phyloP scores from a whole-genome alignment of 2,113 vertebrate species.

The Phycodurus eques region DNA sequence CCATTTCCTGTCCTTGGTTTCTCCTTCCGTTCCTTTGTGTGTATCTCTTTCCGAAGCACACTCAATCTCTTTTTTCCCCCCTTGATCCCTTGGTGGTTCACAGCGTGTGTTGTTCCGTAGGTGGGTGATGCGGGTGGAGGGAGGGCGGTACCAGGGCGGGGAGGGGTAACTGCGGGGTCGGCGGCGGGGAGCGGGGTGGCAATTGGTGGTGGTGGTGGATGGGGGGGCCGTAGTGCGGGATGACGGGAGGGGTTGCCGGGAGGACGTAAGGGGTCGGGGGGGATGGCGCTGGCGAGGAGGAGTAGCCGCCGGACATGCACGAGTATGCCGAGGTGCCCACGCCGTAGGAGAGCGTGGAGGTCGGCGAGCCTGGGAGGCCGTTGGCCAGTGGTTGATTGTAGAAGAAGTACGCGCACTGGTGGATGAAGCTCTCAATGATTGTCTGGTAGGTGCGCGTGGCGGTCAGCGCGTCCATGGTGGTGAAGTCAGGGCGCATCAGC shows the following conservation, averaged over 20 bases:
- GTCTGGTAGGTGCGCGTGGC: conserved; percentile 94
- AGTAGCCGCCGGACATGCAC: conserved; percentile 65
- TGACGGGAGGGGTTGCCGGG: conserved; percentile 67
- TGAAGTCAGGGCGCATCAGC: conserved; percentile 90
- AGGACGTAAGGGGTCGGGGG: conserved; percentile 55
- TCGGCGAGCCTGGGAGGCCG: conserved; percentile 71
- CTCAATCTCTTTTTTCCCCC: conserved; percentile 26
- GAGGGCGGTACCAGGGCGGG: conserved; percentile 74
- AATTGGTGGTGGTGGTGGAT: conserved; percentile 67
- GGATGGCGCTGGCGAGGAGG: conserved; percentile 54
- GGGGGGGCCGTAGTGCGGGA: conserved; percentile 63
- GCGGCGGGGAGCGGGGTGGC: conserved; percentile 78
- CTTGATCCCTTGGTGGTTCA: conserved; percentile 70
- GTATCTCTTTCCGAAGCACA: conserved; percentile 25
- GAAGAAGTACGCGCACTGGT: conserved; percentile 92
- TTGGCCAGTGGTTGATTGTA: conserved; percentile 82
- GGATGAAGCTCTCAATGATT: conserved; percentile 96
- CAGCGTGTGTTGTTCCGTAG: conserved; percentile 84
- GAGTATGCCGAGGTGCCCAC: conserved; percentile 66
- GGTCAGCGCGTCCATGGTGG: conserved; percentile 92
- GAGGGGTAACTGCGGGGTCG: conserved; percentile 80
- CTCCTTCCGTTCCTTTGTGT: conserved; percentile 23
- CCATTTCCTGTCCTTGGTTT: conserved; percentile 23
- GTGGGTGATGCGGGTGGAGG: conserved; percentile 75
- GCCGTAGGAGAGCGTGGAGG: conserved; percentile 60